These are phyloP conservation scores for Chrysodeixis includens DNA, from an alignment of 2,888 invertebrate genomes.

Conservation along the genomic window DNA sequence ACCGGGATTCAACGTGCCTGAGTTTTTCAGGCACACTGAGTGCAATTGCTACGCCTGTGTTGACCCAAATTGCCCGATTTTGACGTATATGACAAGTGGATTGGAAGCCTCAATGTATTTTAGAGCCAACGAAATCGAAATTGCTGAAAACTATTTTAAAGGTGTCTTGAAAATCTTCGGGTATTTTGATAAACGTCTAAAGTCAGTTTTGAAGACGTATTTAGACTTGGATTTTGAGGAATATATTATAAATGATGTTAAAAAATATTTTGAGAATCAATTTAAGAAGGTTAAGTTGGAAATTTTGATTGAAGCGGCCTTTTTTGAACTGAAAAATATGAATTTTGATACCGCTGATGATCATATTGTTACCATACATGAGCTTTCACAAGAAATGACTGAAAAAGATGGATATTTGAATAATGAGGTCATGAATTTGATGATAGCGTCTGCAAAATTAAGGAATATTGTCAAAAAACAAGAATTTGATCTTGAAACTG, in stretches of 20 bases:
- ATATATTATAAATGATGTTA: constrained; percentile 64
- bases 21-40: constrained; percentile 66
- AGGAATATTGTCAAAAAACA: constrained; percentile 57
- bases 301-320: constrained; percentile 72
- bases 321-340: constrained; percentile 69
- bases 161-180: constrained; percentile 66
- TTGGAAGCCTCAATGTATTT: constrained; percentile 76
- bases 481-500: constrained; percentile 60
- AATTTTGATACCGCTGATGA: constrained; percentile 69
- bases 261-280: constrained; percentile 51
- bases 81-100: constrained; percentile 63
- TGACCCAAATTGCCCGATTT: constrained; percentile 59
- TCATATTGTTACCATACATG: constrained; percentile 71
- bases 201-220: constrained; percentile 40
- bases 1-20: constrained; percentile 67
- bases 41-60: constrained; percentile 75
- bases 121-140: constrained; percentile 70
- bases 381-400: constrained; percentile 64
- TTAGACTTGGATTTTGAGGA: constrained; percentile 54
- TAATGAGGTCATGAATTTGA: constrained; percentile 75
- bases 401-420: constrained; percentile 60
- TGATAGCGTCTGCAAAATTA: constrained; percentile 68
- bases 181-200: constrained; percentile 63
- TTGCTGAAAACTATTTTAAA: constrained; percentile 76
- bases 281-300: constrained; percentile 65